Base-by-base conservation (phyloP, 2,797 vertebrate species). In the Gallinago stenura region DNA sequence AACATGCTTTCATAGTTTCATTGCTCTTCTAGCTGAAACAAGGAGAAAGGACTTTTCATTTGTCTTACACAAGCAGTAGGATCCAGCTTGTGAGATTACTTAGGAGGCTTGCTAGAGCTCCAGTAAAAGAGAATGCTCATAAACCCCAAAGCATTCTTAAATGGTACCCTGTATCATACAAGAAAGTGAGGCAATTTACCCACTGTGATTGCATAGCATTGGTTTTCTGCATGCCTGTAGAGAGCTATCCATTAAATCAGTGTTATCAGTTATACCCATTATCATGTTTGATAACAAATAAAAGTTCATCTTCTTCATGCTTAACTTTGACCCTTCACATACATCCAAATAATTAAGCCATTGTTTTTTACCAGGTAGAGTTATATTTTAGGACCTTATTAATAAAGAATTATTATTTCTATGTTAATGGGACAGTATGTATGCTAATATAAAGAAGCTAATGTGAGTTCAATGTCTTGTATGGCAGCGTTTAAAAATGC, bases 11-110 rank as follows among this genome's bases (percentile, higher is more conserved):
- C 60, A 48, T 75, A 84, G 54, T 64, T 71, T 83, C 62, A 15
- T 53, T 90, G 37, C 41, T 86, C 35, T 50, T 83, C 56, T 68
- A 35, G 60, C 58, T 82, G 66, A 92, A 93, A 85, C 28, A 61
- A 79, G 45, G 60, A 78, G 50, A 91, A 91, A 83, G 31, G 58
- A 87, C 46, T 93, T 96, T 93, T 56, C 15, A 21, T 54, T 66
- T 90, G n/a, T 33, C 33, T 39, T 76, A 72, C 22, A 61, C 43
- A 31, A 58, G 10, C 6, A 41, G 16, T 24, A 35, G 5, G 9
- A 90, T 41, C 30, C 69, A 56, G 54, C 15, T 46, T 58, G 30
- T 31, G n/a, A 73, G 51, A 62, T 70, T 62, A 58, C 1, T 1
- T 50, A n/a, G 5, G 41, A 87, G 60, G 64, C 37, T 61, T 71